Conservation (phyloP, 2,797 vertebrate species). For the Enteromius unitaeniatus region DNA sequence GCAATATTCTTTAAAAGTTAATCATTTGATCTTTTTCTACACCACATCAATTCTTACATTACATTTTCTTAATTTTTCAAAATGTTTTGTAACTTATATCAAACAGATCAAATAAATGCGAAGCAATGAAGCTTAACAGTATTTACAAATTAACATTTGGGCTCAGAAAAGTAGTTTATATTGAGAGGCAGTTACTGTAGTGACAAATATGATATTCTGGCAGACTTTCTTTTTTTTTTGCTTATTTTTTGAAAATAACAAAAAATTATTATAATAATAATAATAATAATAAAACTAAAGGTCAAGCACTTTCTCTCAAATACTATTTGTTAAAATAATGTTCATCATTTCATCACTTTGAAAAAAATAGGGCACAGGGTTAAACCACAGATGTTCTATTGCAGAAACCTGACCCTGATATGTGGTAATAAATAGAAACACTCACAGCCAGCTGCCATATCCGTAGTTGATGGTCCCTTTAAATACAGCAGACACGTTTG, state of each 20-base stretch:
- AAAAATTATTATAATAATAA: background rate
- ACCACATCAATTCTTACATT: background rate
- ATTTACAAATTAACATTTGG: background rate
- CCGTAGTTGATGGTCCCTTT: conserved; percentile 82
- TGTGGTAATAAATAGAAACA: conserved; percentile 50
- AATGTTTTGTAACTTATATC: background rate
- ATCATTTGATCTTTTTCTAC: background rate
- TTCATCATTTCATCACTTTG: background rate
- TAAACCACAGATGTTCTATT: background rate
- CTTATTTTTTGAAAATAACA: background rate
- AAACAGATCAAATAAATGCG: background rate
- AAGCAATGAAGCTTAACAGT: background rate
- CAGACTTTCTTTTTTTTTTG: background rate
- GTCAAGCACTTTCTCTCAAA: background rate
- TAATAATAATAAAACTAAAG: background rate
- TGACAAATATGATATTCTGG: background rate
- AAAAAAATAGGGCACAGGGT: background rate
- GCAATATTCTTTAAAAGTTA: background rate
- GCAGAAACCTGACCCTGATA: background rate
- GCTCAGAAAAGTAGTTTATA: background rate
- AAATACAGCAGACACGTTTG: conserved; percentile 81
- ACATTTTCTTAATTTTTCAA: background rate
- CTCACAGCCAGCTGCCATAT: conserved; percentile 86
- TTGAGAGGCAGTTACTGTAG: background rate
- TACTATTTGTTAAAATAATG: background rate